Evolutionary conservation across 2,113 vertebrate genomes (phyloP).

Genomic region (Callaeas wilsoni): DNA sequence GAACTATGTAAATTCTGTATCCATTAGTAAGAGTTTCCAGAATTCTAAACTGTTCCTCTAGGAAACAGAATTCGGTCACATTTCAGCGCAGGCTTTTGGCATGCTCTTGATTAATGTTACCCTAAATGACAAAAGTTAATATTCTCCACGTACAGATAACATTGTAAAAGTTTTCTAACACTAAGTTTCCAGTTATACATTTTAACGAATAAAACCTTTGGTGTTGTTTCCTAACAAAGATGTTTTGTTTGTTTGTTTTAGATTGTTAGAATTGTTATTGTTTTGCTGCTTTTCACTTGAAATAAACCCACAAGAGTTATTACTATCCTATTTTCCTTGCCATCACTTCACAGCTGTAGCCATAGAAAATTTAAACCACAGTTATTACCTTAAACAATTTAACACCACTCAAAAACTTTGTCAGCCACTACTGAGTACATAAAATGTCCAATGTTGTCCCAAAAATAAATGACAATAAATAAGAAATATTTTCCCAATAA

Average conservation of each 20-base stretch:
- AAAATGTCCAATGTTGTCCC: neutral
- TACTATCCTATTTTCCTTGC: neutral
- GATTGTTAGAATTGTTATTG: neutral
- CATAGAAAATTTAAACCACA: neutral
- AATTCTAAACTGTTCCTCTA: neutral
- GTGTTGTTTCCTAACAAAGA: neutral
- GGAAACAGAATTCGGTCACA: neutral
- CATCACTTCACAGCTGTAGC: neutral
- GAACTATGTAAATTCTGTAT: neutral
- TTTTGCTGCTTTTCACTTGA: neutral
- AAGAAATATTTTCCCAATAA: neutral
- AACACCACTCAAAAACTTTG: neutral
- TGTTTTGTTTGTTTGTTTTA: neutral
- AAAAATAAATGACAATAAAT: neutral
- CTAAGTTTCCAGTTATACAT: neutral
- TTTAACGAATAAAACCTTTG: neutral
- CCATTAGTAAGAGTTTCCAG: neutral
- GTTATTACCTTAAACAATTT: neutral
- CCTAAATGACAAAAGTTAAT: neutral
- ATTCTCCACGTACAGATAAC: neutral
- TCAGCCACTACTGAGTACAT: neutral
- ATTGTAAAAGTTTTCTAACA: neutral
- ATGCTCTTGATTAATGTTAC: neutral
- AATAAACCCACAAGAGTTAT: neutral
- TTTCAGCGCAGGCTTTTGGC: neutral